These are phyloP conservation scores for Stomatorhinus walkeri DNA, from an alignment of 2,797 vertebrate genomes.

Conservation along the genomic window DNA sequence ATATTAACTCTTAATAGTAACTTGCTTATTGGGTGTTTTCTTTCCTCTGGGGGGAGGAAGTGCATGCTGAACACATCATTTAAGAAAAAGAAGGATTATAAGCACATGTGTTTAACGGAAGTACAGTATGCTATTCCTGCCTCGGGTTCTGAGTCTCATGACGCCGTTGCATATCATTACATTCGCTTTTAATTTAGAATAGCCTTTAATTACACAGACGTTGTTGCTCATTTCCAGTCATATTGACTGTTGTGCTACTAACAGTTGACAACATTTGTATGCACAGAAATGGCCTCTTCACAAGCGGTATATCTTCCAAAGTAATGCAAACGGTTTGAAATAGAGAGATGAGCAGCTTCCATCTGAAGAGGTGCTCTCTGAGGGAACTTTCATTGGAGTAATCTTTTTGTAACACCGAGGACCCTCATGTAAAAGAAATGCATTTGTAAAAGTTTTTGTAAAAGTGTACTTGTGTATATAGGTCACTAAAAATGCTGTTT, in stretches of 20 bases:
- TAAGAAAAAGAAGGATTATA: background rate
- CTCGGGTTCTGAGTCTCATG: background rate
- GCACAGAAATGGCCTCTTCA: conserved; percentile 42
- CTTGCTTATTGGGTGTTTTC: background rate
- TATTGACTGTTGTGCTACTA: conserved; percentile 30
- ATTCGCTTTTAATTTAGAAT: background rate
- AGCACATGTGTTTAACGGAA: conserved; percentile 4
- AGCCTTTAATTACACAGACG: background rate
- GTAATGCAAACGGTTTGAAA: conserved; percentile 14
- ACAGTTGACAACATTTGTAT: conserved; percentile 20
- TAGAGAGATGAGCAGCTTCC: conserved; percentile 55
- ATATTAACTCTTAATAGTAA: background rate
- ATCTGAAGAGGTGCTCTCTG: conserved; percentile 61
- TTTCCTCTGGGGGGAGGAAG: conserved; percentile 4
- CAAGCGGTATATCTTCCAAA: conserved; percentile 43
- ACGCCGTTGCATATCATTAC: background rate
- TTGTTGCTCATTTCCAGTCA: conserved; percentile 5
- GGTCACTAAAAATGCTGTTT: conserved; percentile 43
- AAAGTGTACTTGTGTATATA: conserved; percentile 30
- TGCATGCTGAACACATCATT: background rate
- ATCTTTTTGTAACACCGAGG: conserved; percentile 51
- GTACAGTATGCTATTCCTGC: background rate
- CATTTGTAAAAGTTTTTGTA: conserved; percentile 44
- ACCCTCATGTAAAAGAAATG: conserved; percentile 46
- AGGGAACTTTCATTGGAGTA: conserved; percentile 59